phyloP scores from a whole-genome alignment of 2,113 vertebrate species.

The Cottus gobio region DNA sequence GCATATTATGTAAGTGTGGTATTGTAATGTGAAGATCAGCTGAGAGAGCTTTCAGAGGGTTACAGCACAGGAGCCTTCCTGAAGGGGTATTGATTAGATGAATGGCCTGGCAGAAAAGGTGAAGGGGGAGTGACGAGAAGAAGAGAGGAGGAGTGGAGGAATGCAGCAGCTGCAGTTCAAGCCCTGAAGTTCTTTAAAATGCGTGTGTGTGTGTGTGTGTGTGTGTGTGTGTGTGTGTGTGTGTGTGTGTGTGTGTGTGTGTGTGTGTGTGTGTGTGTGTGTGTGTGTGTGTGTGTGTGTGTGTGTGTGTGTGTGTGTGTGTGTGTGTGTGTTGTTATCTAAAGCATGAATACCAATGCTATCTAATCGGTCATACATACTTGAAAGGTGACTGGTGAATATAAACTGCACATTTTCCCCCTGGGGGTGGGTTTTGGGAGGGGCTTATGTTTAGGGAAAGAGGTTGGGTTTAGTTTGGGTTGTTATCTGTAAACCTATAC shows the following conservation, averaged over 20 bases:
- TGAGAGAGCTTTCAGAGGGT: neutral
- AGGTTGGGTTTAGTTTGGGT: neutral
- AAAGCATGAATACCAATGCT: constrained; percentile 31
- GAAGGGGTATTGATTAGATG: constrained; percentile 18
- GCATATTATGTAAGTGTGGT: neutral
- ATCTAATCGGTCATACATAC: constrained; percentile 54
- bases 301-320: constrained; percentile 2
- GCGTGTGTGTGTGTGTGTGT: too few species aligned
- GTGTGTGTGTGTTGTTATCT: constrained; percentile 36
- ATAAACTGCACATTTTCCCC: constrained; percentile 27
- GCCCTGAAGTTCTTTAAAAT: constrained; percentile 17
- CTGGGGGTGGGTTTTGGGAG: neutral
- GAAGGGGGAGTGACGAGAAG: neutral
- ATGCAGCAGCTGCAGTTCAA: constrained; percentile 39
- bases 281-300: constrained; percentile 23
- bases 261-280: constrained; percentile 19
- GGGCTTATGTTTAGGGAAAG: neutral
- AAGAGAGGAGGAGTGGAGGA: constrained; percentile 31
- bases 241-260: constrained; percentile 10
- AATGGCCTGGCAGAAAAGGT: neutral
- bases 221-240: too few species aligned
- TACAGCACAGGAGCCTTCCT: neutral
- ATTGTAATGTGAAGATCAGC: neutral
- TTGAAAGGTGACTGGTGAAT: constrained; percentile 52
- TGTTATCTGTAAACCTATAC: neutral